Evolutionary conservation across 2,888 invertebrate species (phyloP), one percentile per base, ranked within the genome.

Genomic region (Volucella inflata): DNA sequence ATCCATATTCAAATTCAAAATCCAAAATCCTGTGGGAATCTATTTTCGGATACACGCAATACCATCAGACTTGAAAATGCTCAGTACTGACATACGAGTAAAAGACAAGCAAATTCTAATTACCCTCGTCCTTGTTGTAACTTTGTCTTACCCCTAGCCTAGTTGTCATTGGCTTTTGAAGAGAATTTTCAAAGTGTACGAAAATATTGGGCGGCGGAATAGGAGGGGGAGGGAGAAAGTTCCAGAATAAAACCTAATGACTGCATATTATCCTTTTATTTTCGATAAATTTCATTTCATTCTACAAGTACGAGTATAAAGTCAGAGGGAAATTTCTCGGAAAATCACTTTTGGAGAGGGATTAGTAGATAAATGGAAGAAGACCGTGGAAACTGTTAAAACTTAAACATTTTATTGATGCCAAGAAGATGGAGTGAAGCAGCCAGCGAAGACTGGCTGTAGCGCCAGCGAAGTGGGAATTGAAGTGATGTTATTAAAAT

Each of bases 401-500:
- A 38, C n/a, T 57, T 12, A 36, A 38, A 14, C 11, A n/a, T 42
- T 30, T 46, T 46, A 12, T 17, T 30, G 30, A 30, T 6, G 30
- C 30, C 30, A 30, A 30, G 30, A 30, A 30, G 30, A 30, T 30
- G 30, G 30, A 30, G 30, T 30, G 4, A 6, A 4, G 30, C 30
- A 30, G 12, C 62, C n/a, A n/a, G n/a, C n/a, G n/a, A 3, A 0
- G 17, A 10, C 11, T 2, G 4, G 8, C n/a, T 4, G n/a, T 21
- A 1, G 8, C 4, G 38, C 3, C 6, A 1, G 36, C 2, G 16
- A 8, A 1, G 8, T 36, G 44, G 53, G 60, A 60, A 40, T 50
- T 38, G 40, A 78, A 68, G 75, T 68, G 48, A 59, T 51, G 57
- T 68, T 67, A 83, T 83, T 79, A 79, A 79, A 83, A 82, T 67